Percentiles rank a stretch among this genome's conserved stretches.
Conservation (phyloP, 2,113 vertebrate species). For the Vombatus ursinus region DNA sequence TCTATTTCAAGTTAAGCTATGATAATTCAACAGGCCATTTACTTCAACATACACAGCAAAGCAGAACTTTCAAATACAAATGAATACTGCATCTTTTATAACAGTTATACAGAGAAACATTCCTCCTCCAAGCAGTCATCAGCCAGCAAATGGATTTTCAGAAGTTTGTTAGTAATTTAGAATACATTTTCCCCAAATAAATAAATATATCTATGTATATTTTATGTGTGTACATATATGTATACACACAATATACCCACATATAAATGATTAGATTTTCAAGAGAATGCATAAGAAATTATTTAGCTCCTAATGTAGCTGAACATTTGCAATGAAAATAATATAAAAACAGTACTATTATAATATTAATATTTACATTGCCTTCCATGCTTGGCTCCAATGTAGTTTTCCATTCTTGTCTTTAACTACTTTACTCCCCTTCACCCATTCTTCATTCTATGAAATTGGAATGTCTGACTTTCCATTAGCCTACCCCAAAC, state of each 20-base stretch:
- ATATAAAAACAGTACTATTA: not conserved
- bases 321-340: not conserved
- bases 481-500: not conserved
- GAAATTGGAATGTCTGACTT: not conserved
- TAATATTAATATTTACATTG: not conserved
- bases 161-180: not conserved
- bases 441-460: not conserved
- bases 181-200: not conserved
- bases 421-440: not conserved
- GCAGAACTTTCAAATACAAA: not conserved
- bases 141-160: not conserved
- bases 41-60: constrained; percentile 21
- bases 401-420: not conserved
- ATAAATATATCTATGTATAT: not conserved
- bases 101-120: not conserved
- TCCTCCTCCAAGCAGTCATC: not conserved
- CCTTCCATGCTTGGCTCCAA: not conserved
- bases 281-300: not conserved
- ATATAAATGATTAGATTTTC: not conserved
- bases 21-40: constrained; percentile 53
- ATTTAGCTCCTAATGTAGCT: not conserved
- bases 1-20: constrained; percentile 43
- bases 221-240: not conserved
- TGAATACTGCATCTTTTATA: not conserved
- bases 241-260: not conserved